Evolutionary conservation across 2,113 vertebrate species (phyloP), one percentile per base, ranked within the genome.

Genomic region (Dryoscopus gambensis): DNA sequence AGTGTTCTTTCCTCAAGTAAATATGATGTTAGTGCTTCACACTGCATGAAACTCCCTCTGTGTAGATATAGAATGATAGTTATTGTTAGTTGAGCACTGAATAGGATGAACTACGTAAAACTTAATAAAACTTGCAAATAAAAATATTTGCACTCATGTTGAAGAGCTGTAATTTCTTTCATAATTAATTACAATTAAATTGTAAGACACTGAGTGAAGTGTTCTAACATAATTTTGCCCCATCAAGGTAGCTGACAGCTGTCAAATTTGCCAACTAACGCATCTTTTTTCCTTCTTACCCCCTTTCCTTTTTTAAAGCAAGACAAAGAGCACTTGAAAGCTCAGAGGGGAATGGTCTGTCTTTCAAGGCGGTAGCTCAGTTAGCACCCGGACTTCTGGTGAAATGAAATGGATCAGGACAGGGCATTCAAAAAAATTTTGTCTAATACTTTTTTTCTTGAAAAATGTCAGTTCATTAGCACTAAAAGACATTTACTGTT

Each of bases 111-210:
- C 94, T 56, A 46, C 63, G 91, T 64, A 94, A 50, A 69, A 88
- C 67, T 65, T 97, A 94, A 89, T 95, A 97, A 97, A 83, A 90
- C 91, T 64, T 96, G 91, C 89, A 92, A 93, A 95, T 94, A 93
- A 90, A 96, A 96, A 96, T 96, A 96, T 95, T 95, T 96, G 92
- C 95, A 94, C 93, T 96, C 49, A 55, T 65, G 86, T 73, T 97
- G 95, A 97, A 96, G 95, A 96, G 93, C 62, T 94, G 88, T 89
- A 92, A 84, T 84, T 96, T 93, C 85, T 85, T 93, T 87, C 86
- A 69, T 95, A 96, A 96, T 96, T 95, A 96, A 89, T 93, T 94
- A 91, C 79, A 96, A 93, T 90, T 94, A 94, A 87, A 89, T 70
- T 75, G 46, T 94, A 93, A 94, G 90, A 93, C 79, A 92, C 12